These are phyloP conservation scores for Episyrphus balteatus DNA, from an alignment of 1,140 invertebrate genomes.

Conservation along the genomic window DNA sequence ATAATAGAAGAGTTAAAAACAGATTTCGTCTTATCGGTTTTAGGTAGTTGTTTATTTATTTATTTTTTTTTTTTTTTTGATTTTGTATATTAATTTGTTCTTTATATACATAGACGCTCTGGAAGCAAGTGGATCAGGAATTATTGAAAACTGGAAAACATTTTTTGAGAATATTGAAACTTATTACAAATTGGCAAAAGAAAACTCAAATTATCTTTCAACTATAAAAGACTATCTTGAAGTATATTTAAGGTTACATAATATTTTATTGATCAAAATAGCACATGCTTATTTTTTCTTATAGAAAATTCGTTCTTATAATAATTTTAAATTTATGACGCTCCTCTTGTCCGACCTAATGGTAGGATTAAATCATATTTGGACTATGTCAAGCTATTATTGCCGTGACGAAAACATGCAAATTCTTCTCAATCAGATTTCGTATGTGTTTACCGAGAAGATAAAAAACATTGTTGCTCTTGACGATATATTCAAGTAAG, in stretches of 20 bases:
- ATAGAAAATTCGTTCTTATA: constrained; percentile 58
- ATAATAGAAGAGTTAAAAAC: constrained; percentile 71
- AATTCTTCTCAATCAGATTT: constrained; percentile 65
- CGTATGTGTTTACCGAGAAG: constrained; percentile 65
- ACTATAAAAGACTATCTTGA: constrained; percentile 71
- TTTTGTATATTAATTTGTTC: neutral
- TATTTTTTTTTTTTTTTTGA: neutral
- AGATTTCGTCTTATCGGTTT: constrained; percentile 50
- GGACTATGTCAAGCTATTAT: constrained; percentile 67
- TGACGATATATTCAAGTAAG: constrained; percentile 59
- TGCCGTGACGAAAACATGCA: constrained; percentile 63
- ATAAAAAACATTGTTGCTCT: constrained; percentile 60
- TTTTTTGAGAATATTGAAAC: constrained; percentile 50
- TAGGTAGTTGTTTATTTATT: constrained; percentile 17
- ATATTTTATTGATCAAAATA: neutral
- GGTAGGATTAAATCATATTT: constrained; percentile 72
- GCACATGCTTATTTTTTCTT: neutral
- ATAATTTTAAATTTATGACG: constrained; percentile 56
- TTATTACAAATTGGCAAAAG: constrained; percentile 63
- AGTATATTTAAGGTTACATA: constrained; percentile 35
- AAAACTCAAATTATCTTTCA: constrained; percentile 73
- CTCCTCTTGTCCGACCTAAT: constrained; percentile 66
- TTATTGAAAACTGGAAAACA: constrained; percentile 41
- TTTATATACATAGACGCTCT: constrained; percentile 22
- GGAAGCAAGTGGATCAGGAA: constrained; percentile 39